phyloP scores from a whole-genome alignment of 2,113 vertebrate species.

The Myrmophylax atrothorax region DNA sequence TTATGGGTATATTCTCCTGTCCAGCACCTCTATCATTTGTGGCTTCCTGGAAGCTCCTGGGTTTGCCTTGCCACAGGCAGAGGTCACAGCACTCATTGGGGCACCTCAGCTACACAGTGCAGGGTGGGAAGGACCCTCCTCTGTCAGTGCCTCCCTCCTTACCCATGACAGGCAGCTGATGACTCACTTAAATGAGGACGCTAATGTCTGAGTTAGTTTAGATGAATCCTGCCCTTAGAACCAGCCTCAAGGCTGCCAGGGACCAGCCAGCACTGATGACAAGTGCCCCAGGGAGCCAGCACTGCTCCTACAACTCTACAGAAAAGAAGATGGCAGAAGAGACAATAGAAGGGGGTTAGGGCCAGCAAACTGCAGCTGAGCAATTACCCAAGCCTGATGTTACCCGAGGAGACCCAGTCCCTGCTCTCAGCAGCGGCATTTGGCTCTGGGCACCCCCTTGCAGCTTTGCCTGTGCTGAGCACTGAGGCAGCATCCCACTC shows the following conservation, averaged over 20 bases:
- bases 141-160: neutral
- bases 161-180: neutral
- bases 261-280: neutral
- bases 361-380: neutral
- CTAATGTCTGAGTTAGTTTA: fast-evolving
- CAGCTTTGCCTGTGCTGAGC: neutral
- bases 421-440: neutral
- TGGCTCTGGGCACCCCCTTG: neutral
- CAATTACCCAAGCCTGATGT: neutral
- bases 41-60: neutral
- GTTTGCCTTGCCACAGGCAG: neutral
- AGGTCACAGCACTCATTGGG: neutral
- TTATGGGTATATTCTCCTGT: neutral
- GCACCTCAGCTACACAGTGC: fast-evolving
- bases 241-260: neutral
- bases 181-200: neutral
- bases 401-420: neutral
- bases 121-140: neutral
- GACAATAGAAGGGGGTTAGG: neutral
- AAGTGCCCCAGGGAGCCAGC: neutral
- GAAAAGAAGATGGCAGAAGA: neutral
- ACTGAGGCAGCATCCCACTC: fast-evolving
- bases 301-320: neutral
- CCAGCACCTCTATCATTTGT: fast-evolving
- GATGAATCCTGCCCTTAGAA: neutral